phyloP scores from a whole-genome alignment of 2,888 invertebrate species.

The Theodoxus fluviatilis region DNA sequence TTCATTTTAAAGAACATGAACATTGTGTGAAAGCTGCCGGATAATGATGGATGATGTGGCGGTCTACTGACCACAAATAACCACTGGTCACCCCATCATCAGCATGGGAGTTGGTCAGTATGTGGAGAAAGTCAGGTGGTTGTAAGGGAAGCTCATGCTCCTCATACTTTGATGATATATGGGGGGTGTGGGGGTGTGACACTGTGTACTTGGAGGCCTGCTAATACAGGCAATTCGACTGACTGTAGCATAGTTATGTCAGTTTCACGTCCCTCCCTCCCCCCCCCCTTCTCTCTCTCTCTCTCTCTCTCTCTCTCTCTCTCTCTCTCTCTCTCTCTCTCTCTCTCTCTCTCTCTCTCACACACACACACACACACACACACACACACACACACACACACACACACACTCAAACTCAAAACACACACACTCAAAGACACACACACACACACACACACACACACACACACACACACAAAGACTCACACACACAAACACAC shows the following conservation, averaged over 20 bases:
- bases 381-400: not conserved
- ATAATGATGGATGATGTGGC: too few species aligned
- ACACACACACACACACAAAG: not conserved
- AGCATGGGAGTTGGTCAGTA: too few species aligned
- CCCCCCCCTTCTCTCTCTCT: not conserved
- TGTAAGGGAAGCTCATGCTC: too few species aligned
- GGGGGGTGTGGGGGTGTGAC: too few species aligned
- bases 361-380: slow-evolving; percentile 10
- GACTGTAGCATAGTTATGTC: not conserved
- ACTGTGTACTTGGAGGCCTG: too few species aligned
- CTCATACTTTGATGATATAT: too few species aligned
- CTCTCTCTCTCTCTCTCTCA: not conserved
- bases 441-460: not conserved
- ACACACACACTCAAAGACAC: not conserved
- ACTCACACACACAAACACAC: slow-evolving; percentile 10
- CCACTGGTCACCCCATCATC: too few species aligned
- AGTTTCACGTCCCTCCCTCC: not conserved
- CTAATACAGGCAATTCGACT: too few species aligned
- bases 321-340: not conserved
- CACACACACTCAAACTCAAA: not conserved
- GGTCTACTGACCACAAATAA: too few species aligned
- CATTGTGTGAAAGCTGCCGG: too few species aligned
- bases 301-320: not conserved
- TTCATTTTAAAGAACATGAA: too few species aligned
- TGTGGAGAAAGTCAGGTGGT: too few species aligned